Base-by-base conservation (phyloP, 2,113 vertebrate species). In the Etheostoma cragini region DNA sequence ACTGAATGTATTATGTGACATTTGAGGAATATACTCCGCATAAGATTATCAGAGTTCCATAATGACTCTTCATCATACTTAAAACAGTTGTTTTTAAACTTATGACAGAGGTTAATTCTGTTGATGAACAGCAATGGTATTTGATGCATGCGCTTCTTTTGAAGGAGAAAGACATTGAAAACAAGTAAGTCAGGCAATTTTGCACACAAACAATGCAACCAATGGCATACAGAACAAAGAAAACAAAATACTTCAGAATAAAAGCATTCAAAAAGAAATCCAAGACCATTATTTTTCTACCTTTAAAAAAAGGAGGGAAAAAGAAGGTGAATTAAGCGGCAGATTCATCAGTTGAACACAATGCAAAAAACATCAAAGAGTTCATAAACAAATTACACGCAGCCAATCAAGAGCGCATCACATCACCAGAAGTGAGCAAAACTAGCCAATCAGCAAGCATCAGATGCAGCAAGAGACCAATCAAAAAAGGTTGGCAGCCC, bases 391-490 rank as follows among this genome's bases (percentile, higher is more conserved):
- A 90, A 93, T 91, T 90, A 94, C 91, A 92, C 88, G 76, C 93
- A 91, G 94, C 95, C 94, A 96, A 82, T 93, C 90, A 90, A 89
- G 90, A 92, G 91, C 88, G 84, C 90, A 89, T 92, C 86, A 93
- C 92, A 93, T 91, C 90, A 94, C 92, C 93, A 90, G 82, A 92
- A 81, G 91, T 92, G 92, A 94, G 94, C 92, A 89, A 89, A 92
- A 90, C 88, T 74, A 94, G 94, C 94, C 93, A 95, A 93, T 95
- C 91, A 95, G 94, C 95, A 96, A 95, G 94, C 95, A 93, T 93
- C 91, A 89, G 88, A 94, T 94, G 94, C 93, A 95, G 92, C 91
- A 91, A 92, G 78, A 93, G 92, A 93, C 92, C 91, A 94, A 94
- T 94, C 90, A 92, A 92, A 92, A 91, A 87, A 92, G 84, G 80